These are phyloP conservation scores for Nothoprocta perdicaria DNA, from an alignment of 2,113 vertebrate genomes.

Conservation along the genomic window DNA sequence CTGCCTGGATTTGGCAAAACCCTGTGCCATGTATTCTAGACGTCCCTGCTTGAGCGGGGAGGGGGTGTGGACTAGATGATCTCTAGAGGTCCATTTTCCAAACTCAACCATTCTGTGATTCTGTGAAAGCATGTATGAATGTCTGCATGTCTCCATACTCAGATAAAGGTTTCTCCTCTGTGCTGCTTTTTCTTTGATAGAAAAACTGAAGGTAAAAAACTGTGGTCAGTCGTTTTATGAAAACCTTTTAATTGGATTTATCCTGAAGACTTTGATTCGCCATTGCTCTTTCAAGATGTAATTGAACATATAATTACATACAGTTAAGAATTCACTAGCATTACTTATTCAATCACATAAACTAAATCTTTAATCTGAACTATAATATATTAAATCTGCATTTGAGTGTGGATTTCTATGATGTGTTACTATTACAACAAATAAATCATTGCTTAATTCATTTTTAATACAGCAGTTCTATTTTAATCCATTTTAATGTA, in stretches of 20 bases:
- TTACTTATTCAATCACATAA: neutral
- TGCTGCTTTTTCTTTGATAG: neutral
- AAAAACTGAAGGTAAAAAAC: neutral
- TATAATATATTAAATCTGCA: neutral
- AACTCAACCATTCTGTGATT: too few relatives aligned
- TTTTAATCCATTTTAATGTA: neutral
- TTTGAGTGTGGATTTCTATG: neutral
- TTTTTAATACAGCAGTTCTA: neutral
- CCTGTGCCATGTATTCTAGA: too few relatives aligned
- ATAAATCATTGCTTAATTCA: neutral
- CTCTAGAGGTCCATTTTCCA: too few relatives aligned
- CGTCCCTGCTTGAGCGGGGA: too few relatives aligned
- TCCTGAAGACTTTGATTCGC: neutral
- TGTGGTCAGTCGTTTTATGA: neutral
- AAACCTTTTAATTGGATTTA: neutral
- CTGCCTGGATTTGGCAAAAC: too few relatives aligned
- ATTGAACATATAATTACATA: neutral
- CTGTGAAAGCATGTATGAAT: too few relatives aligned
- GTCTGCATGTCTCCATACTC: neutral
- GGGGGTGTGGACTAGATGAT: too few relatives aligned
- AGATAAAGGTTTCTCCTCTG: neutral
- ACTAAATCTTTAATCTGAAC: neutral
- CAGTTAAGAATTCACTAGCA: neutral
- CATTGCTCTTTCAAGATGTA: neutral
- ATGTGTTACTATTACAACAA: neutral